Evolutionary conservation across 2,888 invertebrate species (phyloP), one percentile per base, ranked within the genome.

Genomic region (Xestia sexstrigata): DNA sequence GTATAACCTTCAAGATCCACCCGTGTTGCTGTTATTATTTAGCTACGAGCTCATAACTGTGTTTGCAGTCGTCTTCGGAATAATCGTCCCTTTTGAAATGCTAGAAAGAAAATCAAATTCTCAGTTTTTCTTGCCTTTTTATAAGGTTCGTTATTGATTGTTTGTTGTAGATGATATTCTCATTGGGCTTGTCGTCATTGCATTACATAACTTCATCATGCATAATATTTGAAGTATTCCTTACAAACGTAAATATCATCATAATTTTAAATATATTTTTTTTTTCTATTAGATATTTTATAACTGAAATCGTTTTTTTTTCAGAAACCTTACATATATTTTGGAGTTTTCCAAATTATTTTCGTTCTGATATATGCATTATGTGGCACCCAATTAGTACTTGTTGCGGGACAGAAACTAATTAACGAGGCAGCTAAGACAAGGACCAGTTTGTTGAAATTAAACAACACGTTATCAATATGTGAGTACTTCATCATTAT

Each of bases 391-490:
- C 23, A 58, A 49, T 52, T 77, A 20, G 55, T 69, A 13, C 39
- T 85, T 11, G 7, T 30, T 65, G 69, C 77, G 1, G 78, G 82
- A 8, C 85, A 85, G 20, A 77, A 69, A 45, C 39, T 85, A 0
- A 30, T 30, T 1, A 82, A 85, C 6, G 78, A 85, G 77, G 47
- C 60, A 5, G 20, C 9, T 11, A 58, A 35, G 49, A 58, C 70
- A 13, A 68, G 62, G 5, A 80, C 63, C 6, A 5, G 6, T 17
- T 47, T 85, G 35, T 47, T 78, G 0, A 72, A 70, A 58, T 62
- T 85, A 52, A 73, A 82, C 55, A 70, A 69, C 39, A 70, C 13
- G 0, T 47, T 63, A n/a, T 76, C 76, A 7, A 49, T 63, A 26
- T 55, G 81, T 81, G 35, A 81, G 84, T 76, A 35, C n/a, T 65